Evolutionary conservation across 2,888 invertebrate species (phyloP).

Genomic region (Andricus curvator): DNA sequence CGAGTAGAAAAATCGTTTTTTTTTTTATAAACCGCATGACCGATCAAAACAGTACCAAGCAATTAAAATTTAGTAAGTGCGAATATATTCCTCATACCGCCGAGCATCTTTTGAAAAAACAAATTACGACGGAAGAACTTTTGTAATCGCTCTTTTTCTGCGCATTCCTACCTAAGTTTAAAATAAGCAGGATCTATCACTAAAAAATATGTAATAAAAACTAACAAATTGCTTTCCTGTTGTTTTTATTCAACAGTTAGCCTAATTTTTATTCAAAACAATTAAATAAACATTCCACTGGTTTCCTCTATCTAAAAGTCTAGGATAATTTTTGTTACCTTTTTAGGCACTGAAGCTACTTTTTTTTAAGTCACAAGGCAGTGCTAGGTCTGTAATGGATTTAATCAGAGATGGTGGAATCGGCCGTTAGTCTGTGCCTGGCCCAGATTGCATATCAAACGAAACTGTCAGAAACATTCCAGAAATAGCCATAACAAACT

Average conservation of each 20-base stretch:
- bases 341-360: slow-evolving; percentile 1
- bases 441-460: too few species aligned
- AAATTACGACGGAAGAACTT: neutral
- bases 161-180: neutral
- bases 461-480: too few species aligned
- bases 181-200: neutral
- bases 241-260: neutral
- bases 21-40: neutral
- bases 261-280: neutral
- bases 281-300: neutral
- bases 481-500: too few species aligned
- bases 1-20: neutral
- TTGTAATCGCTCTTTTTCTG: neutral
- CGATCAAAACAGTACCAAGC: neutral
- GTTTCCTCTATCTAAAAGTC: too few species aligned
- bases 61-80: neutral
- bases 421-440: too few species aligned
- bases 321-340: neutral
- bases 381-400: too few species aligned
- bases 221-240: neutral
- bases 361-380: neutral
- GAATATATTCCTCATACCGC: neutral
- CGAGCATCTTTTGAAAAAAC: neutral
- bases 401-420: too few species aligned
- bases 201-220: neutral